Base-by-base conservation (phyloP, 2,888 invertebrate genomes). In the Brenthis ino region DNA sequence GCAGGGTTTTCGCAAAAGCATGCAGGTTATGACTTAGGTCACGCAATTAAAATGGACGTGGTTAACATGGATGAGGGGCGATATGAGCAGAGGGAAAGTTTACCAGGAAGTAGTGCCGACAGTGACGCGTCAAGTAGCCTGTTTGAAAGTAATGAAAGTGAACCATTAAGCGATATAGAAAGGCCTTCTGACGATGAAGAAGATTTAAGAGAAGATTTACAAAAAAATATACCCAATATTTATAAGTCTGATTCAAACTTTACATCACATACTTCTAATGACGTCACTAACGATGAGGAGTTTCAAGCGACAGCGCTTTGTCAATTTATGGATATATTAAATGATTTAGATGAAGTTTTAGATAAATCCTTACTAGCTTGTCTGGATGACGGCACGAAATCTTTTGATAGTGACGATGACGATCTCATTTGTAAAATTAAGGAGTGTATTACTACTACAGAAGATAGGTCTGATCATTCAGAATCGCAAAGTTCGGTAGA, bases 291-390 rank as follows among this genome's bases (percentile, higher is more conserved):
- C 73, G 90, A 91, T 77, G 92, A 92, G 71, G 91, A 93, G 72
- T 91, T 91, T 79, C 92, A 93, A 82, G 90, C 93, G 48, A 87
- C 91, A 65, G 93, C 92, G 33, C 83, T 93, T 69, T 89, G 89
- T 77, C 91, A 93, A 76, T 93, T 93, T 79, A 91, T 94, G 88
- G 89, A 93, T 80, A 93, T 94, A 72, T 84, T 95, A 74, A 93
- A 93, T 77, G 94, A 94, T 80, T 83, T 95, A 73, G 95, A 95
- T 81, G 93, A 94, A 80, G 93, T 94, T 70, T 81, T 95, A 75
- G 94, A 95, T 76, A 93, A 93, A 74, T 94, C 93, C 65, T 78
- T 94, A 70, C 80, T 92, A 64, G 89, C 89, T 66, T 88, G 90
- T 73, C 86, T 92, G 60, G 91, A 92, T 73, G 89, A 91, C 75